These are phyloP conservation scores for Thunnus thynnus DNA, from an alignment of 2,113 vertebrate species.

Conservation along the genomic window DNA sequence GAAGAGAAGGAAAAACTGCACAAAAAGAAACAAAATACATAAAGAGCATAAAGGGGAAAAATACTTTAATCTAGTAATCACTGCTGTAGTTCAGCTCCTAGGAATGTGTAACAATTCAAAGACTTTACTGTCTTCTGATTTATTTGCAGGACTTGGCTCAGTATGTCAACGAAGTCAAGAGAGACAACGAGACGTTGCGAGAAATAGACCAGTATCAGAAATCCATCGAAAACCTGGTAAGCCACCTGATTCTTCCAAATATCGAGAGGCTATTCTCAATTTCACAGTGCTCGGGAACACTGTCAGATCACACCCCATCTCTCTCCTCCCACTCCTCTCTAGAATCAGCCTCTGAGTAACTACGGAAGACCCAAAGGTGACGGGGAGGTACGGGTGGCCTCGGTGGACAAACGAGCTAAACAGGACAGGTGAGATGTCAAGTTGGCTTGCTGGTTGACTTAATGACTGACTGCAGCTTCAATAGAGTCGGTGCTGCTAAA, in stretches of 20 bases:
- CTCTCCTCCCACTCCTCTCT: background rate
- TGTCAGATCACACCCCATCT: background rate
- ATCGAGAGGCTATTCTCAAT: background rate
- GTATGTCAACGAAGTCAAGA: constrained; percentile 98
- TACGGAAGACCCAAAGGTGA: constrained; percentile 97
- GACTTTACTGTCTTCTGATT: constrained; percentile 37
- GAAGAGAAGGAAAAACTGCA: background rate
- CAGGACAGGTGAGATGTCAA: constrained; percentile 93
- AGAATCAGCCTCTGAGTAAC: constrained; percentile 93
- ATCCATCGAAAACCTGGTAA: constrained; percentile 97
- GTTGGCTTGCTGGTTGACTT: constrained; percentile 16
- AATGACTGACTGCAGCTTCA: constrained; percentile 4
- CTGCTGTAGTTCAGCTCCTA: background rate
- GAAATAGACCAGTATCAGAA: constrained; percentile 97
- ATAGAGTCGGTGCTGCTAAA: background rate
- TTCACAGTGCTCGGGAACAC: background rate
- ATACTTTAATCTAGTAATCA: background rate
- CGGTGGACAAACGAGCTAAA: constrained; percentile 94
- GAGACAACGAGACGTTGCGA: constrained; percentile 96
- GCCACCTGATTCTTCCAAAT: background rate
- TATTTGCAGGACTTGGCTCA: constrained; percentile 94
- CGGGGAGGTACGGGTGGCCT: constrained; percentile 93
- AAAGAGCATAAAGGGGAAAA: background rate
- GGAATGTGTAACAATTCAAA: background rate
- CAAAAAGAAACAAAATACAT: background rate